Percentiles rank a stretch among this genome's conserved stretches.
phyloP scores from a whole-genome alignment of 30 jellyfish, hydroid and myxozoan species.

The Catostylus mosaicus region DNA sequence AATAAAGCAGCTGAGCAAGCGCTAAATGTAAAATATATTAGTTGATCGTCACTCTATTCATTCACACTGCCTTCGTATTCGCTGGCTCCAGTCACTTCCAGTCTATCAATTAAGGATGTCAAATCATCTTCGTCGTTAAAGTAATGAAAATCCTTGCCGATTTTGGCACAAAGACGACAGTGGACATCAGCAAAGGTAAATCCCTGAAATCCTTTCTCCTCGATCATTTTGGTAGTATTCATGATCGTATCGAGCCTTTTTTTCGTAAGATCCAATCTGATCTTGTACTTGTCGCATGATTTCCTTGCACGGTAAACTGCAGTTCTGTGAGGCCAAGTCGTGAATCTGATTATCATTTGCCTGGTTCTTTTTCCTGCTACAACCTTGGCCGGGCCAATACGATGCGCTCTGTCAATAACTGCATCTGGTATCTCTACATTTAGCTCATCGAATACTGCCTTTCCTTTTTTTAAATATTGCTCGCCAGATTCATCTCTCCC shows the following conservation, averaged over 20 bases:
- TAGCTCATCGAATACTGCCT: conserved; percentile 33
- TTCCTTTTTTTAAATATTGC: conserved; percentile 39
- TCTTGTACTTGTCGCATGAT: conserved; percentile 15
- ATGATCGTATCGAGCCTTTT: conserved; percentile 23
- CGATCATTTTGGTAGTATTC: conserved; percentile 3
- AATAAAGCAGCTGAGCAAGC: too few relatives aligned
- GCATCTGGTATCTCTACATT: conserved; percentile 56
- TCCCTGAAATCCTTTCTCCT: conserved; percentile 12
- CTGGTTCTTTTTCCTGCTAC: conserved; percentile 29
- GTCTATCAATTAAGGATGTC: conserved; percentile 25
- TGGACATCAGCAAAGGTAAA: conserved; percentile 24
- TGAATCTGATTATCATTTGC: conserved; percentile 53
- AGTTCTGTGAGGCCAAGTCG: conserved; percentile 52
- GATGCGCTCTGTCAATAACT: conserved; percentile 60
- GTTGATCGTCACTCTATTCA: conserved; percentile 13
- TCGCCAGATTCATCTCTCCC: conserved; percentile 40
- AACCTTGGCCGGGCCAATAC: conserved; percentile 32
- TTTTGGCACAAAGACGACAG: conserved; percentile 41
- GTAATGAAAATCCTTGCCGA: conserved; percentile 16
- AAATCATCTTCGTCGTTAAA: conserved; percentile 15
- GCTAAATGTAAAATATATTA: too few relatives aligned
- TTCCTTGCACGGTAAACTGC: conserved; percentile 37
- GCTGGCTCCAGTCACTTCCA: conserved; percentile 25
- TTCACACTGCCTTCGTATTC: conserved; percentile 30
- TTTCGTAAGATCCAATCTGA: conserved; percentile 34